A percentile compares a stretch with the other conserved stretches of the same genome.
phyloP scores from a whole-genome alignment of 2,797 vertebrate species.

The Argyrosomus regius region DNA sequence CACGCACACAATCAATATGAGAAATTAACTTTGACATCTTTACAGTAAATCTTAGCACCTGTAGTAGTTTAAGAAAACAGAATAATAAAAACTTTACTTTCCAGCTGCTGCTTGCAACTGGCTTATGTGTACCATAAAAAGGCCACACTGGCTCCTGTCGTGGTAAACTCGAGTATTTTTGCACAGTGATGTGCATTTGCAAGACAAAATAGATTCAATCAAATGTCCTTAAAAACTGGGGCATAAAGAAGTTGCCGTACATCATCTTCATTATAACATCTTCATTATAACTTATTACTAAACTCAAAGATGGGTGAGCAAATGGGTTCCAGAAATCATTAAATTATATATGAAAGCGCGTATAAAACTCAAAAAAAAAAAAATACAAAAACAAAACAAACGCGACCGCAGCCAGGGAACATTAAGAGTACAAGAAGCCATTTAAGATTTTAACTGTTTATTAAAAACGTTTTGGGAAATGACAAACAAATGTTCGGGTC shows the following conservation, averaged over 20 bases:
- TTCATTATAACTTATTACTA: slow-evolving; percentile 81
- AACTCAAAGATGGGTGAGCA: slow-evolving; percentile 75
- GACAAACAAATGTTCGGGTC: slow-evolving; percentile 84
- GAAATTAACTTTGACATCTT: slow-evolving; percentile 28
- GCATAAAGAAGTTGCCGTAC: slow-evolving; percentile 65
- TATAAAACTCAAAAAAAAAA: slow-evolving; percentile 28
- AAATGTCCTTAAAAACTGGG: slow-evolving; percentile 63
- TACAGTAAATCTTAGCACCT: slow-evolving; percentile 6
- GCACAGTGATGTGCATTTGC: slow-evolving; percentile 37
- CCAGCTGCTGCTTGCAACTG: slow-evolving; percentile 19
- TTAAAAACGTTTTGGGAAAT: slow-evolving; percentile 85
- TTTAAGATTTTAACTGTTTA: slow-evolving; percentile 86
- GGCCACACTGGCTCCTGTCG: slow-evolving; percentile 11
- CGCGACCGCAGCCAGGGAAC: slow-evolving; percentile 69
- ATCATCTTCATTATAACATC: slow-evolving; percentile 73
- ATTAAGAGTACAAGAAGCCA: slow-evolving; percentile 83
- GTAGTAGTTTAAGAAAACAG: slow-evolving; percentile 9
- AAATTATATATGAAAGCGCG: slow-evolving; percentile 74
- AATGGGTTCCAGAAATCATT: slow-evolving; percentile 81
- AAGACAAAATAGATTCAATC: slow-evolving; percentile 50
- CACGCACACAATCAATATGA: slow-evolving; percentile 22
- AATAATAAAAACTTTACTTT: slow-evolving; percentile 37
- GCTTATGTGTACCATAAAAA: slow-evolving; percentile 31
- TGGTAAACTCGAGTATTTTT: slow-evolving; percentile 29
- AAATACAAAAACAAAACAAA: slow-evolving; percentile 56